These are phyloP conservation scores for Eleutherodactylus coqui DNA, from an alignment of 2,797 vertebrate species.

Conservation along the genomic window DNA sequence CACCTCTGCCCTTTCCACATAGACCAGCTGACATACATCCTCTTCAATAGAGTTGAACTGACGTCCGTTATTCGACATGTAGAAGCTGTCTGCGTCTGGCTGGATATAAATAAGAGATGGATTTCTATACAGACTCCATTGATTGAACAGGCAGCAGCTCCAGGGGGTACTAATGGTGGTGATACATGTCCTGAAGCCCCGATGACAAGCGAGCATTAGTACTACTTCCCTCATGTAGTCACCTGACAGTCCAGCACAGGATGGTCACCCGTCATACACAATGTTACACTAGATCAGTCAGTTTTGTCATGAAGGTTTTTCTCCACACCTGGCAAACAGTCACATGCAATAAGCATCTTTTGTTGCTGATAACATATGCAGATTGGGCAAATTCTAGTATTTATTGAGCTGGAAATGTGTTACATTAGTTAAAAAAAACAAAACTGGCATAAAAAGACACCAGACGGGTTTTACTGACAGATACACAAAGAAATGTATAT, in stretches of 20 bases:
- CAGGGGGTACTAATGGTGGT: not conserved
- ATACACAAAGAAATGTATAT: not conserved
- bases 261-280: slow-evolving; percentile 34
- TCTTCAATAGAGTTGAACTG: slow-evolving; percentile 99
- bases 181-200: not conserved
- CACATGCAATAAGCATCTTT: slow-evolving; percentile 28
- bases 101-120: slow-evolving; percentile 64
- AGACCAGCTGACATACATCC: slow-evolving; percentile 94
- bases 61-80: slow-evolving; percentile 89
- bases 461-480: too few relatives aligned
- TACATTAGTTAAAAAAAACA: not conserved
- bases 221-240: not conserved
- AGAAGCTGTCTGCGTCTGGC: slow-evolving; percentile 95
- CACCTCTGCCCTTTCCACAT: slow-evolving; percentile 94
- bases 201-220: slow-evolving; percentile 16
- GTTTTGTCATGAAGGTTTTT: slow-evolving; percentile 28
- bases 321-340: slow-evolving; percentile 23
- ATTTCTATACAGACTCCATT: not conserved
- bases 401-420: not conserved
- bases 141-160: not conserved
- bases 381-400: not conserved
- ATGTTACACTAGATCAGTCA: slow-evolving; percentile 53
- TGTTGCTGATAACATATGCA: slow-evolving; percentile 10
- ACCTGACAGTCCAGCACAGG: slow-evolving; percentile 18
- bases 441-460: too few relatives aligned